Percentiles rank a stretch among this genome's conserved stretches.
phyloP scores from a whole-genome alignment of 2,113 vertebrate species.

The Casuarius casuarius region DNA sequence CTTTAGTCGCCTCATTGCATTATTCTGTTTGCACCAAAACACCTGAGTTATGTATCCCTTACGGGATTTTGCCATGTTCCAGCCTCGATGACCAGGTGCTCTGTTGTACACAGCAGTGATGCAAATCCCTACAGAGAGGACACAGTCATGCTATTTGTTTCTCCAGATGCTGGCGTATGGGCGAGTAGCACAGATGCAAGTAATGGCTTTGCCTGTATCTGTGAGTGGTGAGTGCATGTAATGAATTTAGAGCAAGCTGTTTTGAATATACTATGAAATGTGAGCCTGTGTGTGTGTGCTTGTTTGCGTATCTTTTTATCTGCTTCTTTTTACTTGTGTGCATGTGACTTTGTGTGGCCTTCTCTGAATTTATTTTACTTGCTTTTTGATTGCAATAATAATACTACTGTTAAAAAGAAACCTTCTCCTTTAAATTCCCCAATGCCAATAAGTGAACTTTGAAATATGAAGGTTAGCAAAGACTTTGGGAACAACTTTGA shows the following conservation, averaged over 20 bases:
- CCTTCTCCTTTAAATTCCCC: constrained; percentile 48
- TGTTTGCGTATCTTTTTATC: neutral
- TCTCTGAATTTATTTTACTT: neutral
- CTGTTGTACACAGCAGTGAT: neutral
- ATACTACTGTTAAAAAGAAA: neutral
- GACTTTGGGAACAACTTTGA: constrained; percentile 57
- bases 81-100: neutral
- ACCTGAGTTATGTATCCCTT: neutral
- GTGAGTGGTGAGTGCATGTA: neutral
- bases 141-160: neutral
- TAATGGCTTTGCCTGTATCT: neutral
- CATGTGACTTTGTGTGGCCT: neutral
- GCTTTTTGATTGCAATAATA: constrained; percentile 28
- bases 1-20: neutral
- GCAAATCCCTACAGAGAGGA: neutral
- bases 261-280: neutral
- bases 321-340: fast-evolving
- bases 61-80: neutral
- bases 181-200: neutral
- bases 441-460: constrained; percentile 17
- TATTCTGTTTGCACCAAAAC: neutral
- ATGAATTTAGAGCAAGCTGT: constrained; percentile 1
- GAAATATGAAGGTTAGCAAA: constrained; percentile 59
- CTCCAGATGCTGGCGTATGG: neutral
- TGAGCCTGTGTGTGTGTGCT: neutral